Percentiles rank a stretch among this genome's conserved stretches.
phyloP scores from a whole-genome alignment of 2,797 vertebrate genomes.

The Poeciliopsis presidionis region DNA sequence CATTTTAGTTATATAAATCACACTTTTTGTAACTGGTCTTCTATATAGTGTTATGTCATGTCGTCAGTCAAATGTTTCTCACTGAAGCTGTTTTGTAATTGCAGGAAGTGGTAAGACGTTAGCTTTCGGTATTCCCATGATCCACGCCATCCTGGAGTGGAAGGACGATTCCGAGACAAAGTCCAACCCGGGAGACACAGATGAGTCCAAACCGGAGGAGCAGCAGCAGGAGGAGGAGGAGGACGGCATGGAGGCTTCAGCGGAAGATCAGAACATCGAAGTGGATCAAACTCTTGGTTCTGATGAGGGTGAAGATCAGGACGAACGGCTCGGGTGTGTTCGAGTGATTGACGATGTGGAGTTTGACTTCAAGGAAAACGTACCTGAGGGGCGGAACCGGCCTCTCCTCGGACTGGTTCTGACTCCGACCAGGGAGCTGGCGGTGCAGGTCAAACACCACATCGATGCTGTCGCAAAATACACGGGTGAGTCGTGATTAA shows the following conservation, averaged over 20 bases:
- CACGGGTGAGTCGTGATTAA: slow-evolving; percentile 81
- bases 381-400: slow-evolving; percentile 34
- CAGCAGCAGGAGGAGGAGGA: slow-evolving; percentile 8
- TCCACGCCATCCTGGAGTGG: slow-evolving; percentile 92
- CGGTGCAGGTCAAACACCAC: slow-evolving; percentile 96
- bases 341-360: slow-evolving; percentile 66
- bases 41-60: too few species aligned
- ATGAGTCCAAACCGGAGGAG: slow-evolving; percentile 20
- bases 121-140: slow-evolving; percentile 96
- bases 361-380: slow-evolving; percentile 56
- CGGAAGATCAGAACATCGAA: slow-evolving; percentile 34
- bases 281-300: slow-evolving; percentile 37
- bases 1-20: too few species aligned
- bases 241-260: neutral
- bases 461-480: slow-evolving; percentile 92
- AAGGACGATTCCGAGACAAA: slow-evolving; percentile 53
- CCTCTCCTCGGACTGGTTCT: slow-evolving; percentile 93
- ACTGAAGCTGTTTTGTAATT: slow-evolving; percentile 28
- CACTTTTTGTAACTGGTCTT: too few species aligned
- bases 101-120: slow-evolving; percentile 96
- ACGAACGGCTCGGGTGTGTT: slow-evolving; percentile 64
- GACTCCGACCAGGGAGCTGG: slow-evolving; percentile 95
- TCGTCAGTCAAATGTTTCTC: neutral
- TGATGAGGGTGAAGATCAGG: slow-evolving; percentile 42
- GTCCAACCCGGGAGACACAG: neutral